phyloP scores from a whole-genome alignment of 2,113 vertebrate species.

The Ammodytes marinus region DNA sequence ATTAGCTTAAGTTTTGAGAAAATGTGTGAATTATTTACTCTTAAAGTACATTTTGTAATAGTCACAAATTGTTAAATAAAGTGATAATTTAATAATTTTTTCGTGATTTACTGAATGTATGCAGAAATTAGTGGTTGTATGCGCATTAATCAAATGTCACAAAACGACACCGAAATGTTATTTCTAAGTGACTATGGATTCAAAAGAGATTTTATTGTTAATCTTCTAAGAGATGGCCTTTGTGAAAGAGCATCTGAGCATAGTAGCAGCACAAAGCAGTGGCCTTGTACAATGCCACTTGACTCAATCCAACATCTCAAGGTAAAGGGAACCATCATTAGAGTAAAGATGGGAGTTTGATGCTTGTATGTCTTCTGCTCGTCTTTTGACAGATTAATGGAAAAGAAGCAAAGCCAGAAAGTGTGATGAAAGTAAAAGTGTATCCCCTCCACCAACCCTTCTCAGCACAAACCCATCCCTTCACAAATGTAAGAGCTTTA shows the following conservation, averaged over 20 bases:
- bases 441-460: not conserved
- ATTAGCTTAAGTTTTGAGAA: too few relatives aligned
- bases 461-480: not conserved
- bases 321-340: too few relatives aligned
- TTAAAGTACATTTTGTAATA: too few relatives aligned
- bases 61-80: too few relatives aligned
- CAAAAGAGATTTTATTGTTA: conserved; percentile 1
- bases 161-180: not conserved
- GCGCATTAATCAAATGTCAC: conserved; percentile 7
- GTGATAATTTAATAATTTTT: not conserved
- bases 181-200: not conserved
- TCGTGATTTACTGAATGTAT: not conserved
- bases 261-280: conserved; percentile 33
- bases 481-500: conserved; percentile 49
- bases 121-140: not conserved
- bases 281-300: too few relatives aligned
- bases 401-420: conserved; percentile 55
- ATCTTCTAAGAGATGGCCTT: conserved; percentile 62
- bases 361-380: too few relatives aligned
- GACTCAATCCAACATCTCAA: too few relatives aligned
- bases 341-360: too few relatives aligned
- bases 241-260: conserved; percentile 33
- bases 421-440: conserved; percentile 51
- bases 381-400: conserved; percentile 43
- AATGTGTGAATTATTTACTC: too few relatives aligned